Evolutionary conservation across 2,113 vertebrate species (phyloP).

Genomic region (Suricata suricatta): DNA sequence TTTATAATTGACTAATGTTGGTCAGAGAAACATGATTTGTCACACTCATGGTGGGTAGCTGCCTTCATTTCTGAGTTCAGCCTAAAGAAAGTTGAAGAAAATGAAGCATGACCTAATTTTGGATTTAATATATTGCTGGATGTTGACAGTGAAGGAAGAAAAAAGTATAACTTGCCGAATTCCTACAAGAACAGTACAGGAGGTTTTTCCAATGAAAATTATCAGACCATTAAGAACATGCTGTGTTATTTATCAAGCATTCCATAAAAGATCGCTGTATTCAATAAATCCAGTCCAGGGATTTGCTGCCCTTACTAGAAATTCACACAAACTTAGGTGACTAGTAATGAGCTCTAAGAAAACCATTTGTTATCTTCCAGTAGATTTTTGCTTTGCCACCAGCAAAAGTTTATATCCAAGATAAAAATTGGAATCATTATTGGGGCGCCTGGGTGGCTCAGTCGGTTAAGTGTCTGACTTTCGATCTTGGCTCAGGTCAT

Average conservation of each 20-base stretch:
- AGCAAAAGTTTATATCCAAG: background rate
- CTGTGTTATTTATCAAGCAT: background rate
- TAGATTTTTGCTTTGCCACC: conserved; percentile 13
- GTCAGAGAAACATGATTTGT: background rate
- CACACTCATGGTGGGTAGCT: background rate
- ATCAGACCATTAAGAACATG: background rate
- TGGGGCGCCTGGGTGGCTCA: no score
- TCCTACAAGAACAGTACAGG: background rate
- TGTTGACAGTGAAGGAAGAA: background rate
- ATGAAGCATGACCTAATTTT: background rate
- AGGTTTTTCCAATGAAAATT: background rate
- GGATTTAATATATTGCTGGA: background rate
- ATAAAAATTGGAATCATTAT: background rate
- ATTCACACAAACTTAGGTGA: background rate
- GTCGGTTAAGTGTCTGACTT: no score
- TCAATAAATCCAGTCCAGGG: background rate
- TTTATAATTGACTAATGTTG: background rate
- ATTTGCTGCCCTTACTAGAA: background rate
- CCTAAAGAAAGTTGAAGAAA: background rate
- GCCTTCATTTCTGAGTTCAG: background rate
- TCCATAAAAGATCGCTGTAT: background rate
- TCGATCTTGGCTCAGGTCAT: no score
- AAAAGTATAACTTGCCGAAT: background rate
- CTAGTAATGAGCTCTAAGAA: background rate
- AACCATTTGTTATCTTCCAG: background rate